phyloP scores from a whole-genome alignment of 2,888 invertebrate species.

The Leucophenga montana region DNA sequence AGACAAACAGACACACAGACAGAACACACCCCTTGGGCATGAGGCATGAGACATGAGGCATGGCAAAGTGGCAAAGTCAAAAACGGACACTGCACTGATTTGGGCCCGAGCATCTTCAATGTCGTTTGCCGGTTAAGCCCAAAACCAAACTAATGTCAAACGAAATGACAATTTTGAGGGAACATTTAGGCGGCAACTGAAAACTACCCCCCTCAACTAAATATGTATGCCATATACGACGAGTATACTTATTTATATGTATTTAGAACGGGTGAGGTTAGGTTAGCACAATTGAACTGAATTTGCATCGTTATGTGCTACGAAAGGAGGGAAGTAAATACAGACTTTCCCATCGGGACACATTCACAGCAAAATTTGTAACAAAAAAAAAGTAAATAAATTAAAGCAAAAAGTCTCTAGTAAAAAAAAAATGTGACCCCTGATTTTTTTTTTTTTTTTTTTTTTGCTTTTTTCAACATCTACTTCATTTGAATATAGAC shows the following conservation, averaged over 20 bases:
- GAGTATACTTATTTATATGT: no score
- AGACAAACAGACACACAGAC: background rate
- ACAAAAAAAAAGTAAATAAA: slow-evolving; percentile 23
- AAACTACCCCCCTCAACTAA: slow-evolving; percentile 52
- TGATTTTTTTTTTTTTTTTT: slow-evolving; percentile 35
- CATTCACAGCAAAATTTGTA: slow-evolving; percentile 21
- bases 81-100: background rate
- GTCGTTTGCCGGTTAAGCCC: background rate
- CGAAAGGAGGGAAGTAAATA: no score
- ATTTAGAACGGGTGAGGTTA: slow-evolving; percentile 38
- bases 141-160: background rate
- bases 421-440: slow-evolving; percentile 35
- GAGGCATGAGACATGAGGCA: background rate
- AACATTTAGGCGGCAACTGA: slow-evolving; percentile 41
- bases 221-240: no score
- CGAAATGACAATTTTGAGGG: slow-evolving; percentile 11
- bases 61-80: background rate
- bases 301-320: background rate
- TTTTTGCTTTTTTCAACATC: slow-evolving; percentile 19
- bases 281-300: slow-evolving; percentile 2
- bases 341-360: slow-evolving; percentile 19
- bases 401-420: no score
- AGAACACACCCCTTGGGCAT: slow-evolving; percentile 5
- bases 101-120: background rate
- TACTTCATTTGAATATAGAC: background rate